Evolutionary conservation across 2,888 invertebrate genomes (phyloP).

Genomic region (Tineola bisselliella): DNA sequence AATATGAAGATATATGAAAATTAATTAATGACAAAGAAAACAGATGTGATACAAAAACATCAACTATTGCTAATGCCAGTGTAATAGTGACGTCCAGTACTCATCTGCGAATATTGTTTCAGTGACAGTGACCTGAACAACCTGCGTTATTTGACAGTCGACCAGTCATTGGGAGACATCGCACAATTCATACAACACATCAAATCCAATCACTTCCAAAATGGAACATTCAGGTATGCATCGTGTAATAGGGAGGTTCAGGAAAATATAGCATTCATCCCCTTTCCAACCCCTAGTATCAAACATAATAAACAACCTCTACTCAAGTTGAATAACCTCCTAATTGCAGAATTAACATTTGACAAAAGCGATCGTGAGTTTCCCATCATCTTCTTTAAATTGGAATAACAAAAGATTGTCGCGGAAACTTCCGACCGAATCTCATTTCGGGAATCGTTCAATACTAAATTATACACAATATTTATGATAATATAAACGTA

Average conservation of each 20-base stretch:
- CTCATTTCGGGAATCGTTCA: background rate
- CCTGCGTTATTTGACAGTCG: conserved; percentile 67
- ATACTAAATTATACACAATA: background rate
- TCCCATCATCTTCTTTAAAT: background rate
- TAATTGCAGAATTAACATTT: background rate
- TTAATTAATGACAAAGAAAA: too few relatives aligned
- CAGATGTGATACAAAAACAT: too few relatives aligned
- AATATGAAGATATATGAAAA: too few relatives aligned
- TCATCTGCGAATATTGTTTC: too few relatives aligned
- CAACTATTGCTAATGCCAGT: too few relatives aligned
- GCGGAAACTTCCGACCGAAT: too few relatives aligned
- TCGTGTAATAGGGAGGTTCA: background rate
- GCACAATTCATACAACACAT: conserved; percentile 70
- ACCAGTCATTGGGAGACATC: conserved; percentile 73
- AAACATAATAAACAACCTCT: too few relatives aligned
- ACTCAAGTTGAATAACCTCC: too few relatives aligned
- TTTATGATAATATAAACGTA: too few relatives aligned
- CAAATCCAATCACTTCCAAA: conserved; percentile 44
- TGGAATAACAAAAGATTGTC: background rate
- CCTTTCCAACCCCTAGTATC: too few relatives aligned
- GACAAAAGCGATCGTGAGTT: background rate
- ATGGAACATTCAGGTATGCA: conserved; percentile 35
- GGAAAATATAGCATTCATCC: too few relatives aligned
- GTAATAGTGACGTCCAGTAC: too few relatives aligned
- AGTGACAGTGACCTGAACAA: conserved; percentile 61